Evolutionary conservation across 2,113 vertebrate species (phyloP).

Genomic region (Nesoenas mayeri): DNA sequence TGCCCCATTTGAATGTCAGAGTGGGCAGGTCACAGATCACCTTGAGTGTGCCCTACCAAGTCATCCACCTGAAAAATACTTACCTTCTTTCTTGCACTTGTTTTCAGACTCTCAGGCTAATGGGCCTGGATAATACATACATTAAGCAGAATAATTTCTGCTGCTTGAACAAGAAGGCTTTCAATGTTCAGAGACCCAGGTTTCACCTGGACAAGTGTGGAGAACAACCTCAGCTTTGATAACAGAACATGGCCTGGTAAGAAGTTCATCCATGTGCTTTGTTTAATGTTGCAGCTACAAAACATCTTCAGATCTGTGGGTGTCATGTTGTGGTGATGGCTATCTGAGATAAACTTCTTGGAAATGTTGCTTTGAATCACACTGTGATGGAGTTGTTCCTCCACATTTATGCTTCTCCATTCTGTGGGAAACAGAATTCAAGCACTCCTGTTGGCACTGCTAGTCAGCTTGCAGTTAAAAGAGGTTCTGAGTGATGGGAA

Average conservation of each 20-base stretch:
- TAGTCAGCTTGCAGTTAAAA: background rate
- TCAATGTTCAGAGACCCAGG: background rate
- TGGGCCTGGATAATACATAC: background rate
- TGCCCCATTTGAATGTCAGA: background rate
- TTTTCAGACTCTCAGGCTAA: background rate
- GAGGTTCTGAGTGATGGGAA: background rate
- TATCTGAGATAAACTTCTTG: background rate
- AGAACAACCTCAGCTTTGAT: background rate
- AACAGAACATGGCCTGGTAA: background rate
- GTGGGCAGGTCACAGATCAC: background rate
- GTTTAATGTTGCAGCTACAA: background rate
- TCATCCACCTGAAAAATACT: background rate
- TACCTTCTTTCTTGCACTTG: background rate
- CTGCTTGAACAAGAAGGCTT: background rate
- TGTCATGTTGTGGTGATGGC: background rate
- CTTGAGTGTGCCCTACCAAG: background rate
- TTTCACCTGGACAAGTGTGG: background rate
- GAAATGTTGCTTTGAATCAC: background rate
- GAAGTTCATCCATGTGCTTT: background rate
- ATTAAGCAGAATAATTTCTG: background rate
- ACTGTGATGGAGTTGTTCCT: background rate
- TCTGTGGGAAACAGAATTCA: background rate
- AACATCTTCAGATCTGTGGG: background rate
- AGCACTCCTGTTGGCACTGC: background rate
- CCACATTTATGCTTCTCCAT: background rate